These are phyloP conservation scores for Syngnathus typhle DNA, from an alignment of 2,113 vertebrate genomes.

Conservation along the genomic window DNA sequence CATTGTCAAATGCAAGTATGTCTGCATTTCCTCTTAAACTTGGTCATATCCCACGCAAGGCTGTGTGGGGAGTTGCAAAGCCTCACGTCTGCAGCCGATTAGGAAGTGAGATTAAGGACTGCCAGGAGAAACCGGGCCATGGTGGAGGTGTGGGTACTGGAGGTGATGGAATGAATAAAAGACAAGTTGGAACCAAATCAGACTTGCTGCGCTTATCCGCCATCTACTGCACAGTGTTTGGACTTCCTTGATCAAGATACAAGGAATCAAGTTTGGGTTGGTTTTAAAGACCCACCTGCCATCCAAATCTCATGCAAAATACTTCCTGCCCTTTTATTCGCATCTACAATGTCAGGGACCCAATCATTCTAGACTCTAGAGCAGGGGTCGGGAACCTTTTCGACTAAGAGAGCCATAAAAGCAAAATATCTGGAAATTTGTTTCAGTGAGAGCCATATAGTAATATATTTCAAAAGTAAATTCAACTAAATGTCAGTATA, in stretches of 20 bases:
- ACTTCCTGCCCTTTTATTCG: conserved; percentile 15
- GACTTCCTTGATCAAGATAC: conserved; percentile 55
- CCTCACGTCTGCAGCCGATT: conserved; percentile 64
- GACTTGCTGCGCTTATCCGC: conserved; percentile 54
- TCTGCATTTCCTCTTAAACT: conserved; percentile 37
- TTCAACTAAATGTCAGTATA: too few species aligned
- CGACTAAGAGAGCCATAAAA: too few species aligned
- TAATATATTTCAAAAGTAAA: too few species aligned
- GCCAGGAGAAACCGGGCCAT: conserved; percentile 56
- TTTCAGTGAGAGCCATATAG: too few species aligned
- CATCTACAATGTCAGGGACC: conserved; percentile 15
- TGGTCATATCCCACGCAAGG: conserved; percentile 42
- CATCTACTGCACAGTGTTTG: conserved; percentile 44
- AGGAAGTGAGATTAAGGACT: conserved; percentile 59
- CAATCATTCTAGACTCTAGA: conserved; percentile 36
- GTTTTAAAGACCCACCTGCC: conserved; percentile 31
- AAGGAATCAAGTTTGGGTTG: conserved; percentile 50
- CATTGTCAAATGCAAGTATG: conserved; percentile 15
- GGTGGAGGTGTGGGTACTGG: conserved; percentile 61
- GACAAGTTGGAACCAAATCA: conserved; percentile 52
- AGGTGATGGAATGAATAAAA: conserved; percentile 59
- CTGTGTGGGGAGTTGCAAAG: conserved; percentile 56
- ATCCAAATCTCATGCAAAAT: conserved; percentile 20
- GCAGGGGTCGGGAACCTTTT: too few species aligned
- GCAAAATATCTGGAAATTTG: too few species aligned